phyloP scores from a whole-genome alignment of 2,888 invertebrate species.

The Drosophila birchii region DNA sequence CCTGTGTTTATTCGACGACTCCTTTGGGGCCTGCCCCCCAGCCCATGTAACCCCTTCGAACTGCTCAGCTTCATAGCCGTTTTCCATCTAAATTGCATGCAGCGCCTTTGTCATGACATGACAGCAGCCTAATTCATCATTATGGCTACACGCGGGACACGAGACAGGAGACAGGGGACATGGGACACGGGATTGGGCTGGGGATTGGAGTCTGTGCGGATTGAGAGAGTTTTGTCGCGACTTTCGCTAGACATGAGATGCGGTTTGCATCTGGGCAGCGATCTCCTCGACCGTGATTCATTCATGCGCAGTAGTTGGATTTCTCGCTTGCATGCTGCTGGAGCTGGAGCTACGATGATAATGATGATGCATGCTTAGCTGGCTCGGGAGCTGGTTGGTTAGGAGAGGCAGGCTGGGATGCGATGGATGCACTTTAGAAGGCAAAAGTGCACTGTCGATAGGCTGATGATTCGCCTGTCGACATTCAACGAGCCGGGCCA shows the following conservation, averaged over 20 bases:
- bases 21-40: not conserved
- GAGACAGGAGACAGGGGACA: conserved; percentile 11
- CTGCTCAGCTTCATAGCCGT: conserved; percentile 11
- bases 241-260: conserved; percentile 76
- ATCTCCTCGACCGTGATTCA: conserved; percentile 70
- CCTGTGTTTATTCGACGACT: conserved; percentile 66
- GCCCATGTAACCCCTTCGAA: not conserved
- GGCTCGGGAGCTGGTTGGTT: conserved; percentile 34
- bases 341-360: conserved; percentile 69
- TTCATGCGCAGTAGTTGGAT: conserved; percentile 75
- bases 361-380: conserved; percentile 69
- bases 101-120: conserved; percentile 82
- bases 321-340: conserved; percentile 73
- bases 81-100: conserved; percentile 73
- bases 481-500: conserved; percentile 59
- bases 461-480: conserved; percentile 75
- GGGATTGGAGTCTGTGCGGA: conserved; percentile 19
- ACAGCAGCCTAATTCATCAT: conserved; percentile 83
- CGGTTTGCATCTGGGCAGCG: conserved; percentile 57
- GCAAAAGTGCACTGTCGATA: conserved; percentile 67
- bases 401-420: too few species aligned
- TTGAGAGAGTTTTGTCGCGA: conserved; percentile 77
- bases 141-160: conserved; percentile 68
- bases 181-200: conserved; percentile 22
- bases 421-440: conserved; percentile 34